Percentiles rank a stretch among this genome's conserved stretches.
phyloP scores from a whole-genome alignment of 2,797 vertebrate species.

The Sebastes itinus region DNA sequence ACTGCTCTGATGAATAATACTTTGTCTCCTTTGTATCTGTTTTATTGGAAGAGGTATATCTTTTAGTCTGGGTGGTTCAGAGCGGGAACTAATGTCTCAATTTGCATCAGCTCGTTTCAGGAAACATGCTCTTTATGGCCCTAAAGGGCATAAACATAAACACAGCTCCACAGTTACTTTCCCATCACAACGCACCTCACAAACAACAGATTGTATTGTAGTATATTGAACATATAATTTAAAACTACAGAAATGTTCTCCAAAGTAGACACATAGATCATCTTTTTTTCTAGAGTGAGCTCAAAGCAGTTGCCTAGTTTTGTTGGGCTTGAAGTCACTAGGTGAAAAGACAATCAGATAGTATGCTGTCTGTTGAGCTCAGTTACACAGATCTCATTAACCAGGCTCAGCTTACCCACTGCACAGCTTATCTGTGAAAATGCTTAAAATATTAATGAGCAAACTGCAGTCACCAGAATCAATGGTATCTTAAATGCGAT shows the following conservation, averaged over 20 bases:
- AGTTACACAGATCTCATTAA: background rate
- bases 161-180: background rate
- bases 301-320: background rate
- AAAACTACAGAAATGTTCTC: background rate
- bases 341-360: background rate
- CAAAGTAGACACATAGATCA: background rate
- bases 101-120: background rate
- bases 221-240: background rate
- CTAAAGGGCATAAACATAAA: background rate
- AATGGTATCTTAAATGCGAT: background rate
- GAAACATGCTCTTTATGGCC: background rate
- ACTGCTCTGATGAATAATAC: background rate
- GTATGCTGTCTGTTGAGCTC: background rate
- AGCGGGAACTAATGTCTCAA: background rate
- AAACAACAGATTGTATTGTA: background rate
- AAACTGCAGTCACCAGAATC: background rate
- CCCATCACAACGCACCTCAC: background rate
- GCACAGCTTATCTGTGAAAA: background rate
- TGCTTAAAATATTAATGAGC: slow-evolving; percentile 26
- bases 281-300: background rate
- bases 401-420: background rate
- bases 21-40: background rate
- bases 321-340: background rate
- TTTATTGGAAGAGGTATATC: background rate
- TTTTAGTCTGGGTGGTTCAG: background rate